Evolutionary conservation across 2,888 invertebrate genomes (phyloP).

Genomic region (Geophilus truncorum): DNA sequence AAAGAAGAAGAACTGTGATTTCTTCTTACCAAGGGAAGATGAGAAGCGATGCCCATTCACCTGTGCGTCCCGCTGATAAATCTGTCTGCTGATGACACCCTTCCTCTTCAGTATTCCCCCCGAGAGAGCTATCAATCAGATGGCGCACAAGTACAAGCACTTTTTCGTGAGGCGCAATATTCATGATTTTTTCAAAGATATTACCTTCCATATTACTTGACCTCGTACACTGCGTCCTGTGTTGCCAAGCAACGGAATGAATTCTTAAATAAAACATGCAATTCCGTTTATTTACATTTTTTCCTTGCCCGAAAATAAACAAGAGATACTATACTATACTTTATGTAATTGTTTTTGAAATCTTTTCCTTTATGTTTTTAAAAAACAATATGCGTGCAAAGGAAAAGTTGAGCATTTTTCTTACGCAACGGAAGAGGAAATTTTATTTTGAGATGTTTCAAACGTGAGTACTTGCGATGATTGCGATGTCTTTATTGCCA

Average conservation of each 20-base stretch:
- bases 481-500: slow-evolving; percentile 11
- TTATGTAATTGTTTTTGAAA: neutral
- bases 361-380: neutral
- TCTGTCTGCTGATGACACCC: slow-evolving; percentile 14
- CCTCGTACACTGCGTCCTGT: neutral
- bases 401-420: neutral
- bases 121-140: slow-evolving; percentile 15
- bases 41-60: neutral
- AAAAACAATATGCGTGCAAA: neutral
- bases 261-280: neutral
- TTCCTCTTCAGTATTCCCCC: slow-evolving; percentile 15
- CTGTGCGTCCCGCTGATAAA: slow-evolving; percentile 10
- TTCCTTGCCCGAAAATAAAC: neutral
- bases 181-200: slow-evolving; percentile 14
- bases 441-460: neutral
- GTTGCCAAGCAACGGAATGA: neutral
- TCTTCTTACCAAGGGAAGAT: neutral
- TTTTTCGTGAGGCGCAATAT: slow-evolving; percentile 3
- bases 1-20: neutral
- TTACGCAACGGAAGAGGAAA: neutral
- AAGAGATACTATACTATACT: no score
- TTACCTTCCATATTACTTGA: slow-evolving; percentile 12
- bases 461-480: neutral
- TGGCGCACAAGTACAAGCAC: slow-evolving; percentile 8
- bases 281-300: neutral